Conservation (phyloP, 2,888 invertebrate genomes). For the Monopis laevigella region DNA sequence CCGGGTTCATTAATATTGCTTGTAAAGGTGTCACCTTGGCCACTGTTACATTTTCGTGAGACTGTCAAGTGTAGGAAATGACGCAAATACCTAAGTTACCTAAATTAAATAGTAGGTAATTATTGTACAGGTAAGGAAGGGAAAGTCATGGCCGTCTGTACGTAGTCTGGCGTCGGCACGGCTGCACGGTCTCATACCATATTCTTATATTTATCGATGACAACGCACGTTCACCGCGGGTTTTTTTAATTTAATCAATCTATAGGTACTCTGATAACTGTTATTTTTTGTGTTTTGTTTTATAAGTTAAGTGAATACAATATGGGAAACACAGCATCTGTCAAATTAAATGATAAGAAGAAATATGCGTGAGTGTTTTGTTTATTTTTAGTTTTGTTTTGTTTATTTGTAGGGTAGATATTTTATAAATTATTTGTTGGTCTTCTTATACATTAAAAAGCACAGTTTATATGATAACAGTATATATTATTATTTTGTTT, state of each 20-base stretch:
- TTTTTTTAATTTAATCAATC: background rate
- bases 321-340: slow-evolving; percentile 58
- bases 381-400: background rate
- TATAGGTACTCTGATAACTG: background rate
- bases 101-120: background rate
- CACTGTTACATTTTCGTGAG: slow-evolving; percentile 11
- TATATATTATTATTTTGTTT: too few relatives aligned
- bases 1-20: too few relatives aligned
- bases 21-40: slow-evolving; percentile 2
- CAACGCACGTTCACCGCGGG: background rate
- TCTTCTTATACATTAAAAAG: too few relatives aligned
- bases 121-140: slow-evolving; percentile 26
- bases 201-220: too few relatives aligned
- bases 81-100: slow-evolving; percentile 14
- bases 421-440: too few relatives aligned
- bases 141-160: slow-evolving; percentile 60
- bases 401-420: too few relatives aligned
- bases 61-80: slow-evolving; percentile 28
- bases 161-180: too few relatives aligned
- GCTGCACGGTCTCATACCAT: too few relatives aligned
- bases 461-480: too few relatives aligned
- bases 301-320: background rate
- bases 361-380: slow-evolving; percentile 50
- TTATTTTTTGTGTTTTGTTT: background rate
- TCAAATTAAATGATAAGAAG: slow-evolving; percentile 51